Percentiles rank a stretch among this genome's conserved stretches.
Conservation (phyloP, 2,888 invertebrate species). For the Diloba caeruleocephala region DNA sequence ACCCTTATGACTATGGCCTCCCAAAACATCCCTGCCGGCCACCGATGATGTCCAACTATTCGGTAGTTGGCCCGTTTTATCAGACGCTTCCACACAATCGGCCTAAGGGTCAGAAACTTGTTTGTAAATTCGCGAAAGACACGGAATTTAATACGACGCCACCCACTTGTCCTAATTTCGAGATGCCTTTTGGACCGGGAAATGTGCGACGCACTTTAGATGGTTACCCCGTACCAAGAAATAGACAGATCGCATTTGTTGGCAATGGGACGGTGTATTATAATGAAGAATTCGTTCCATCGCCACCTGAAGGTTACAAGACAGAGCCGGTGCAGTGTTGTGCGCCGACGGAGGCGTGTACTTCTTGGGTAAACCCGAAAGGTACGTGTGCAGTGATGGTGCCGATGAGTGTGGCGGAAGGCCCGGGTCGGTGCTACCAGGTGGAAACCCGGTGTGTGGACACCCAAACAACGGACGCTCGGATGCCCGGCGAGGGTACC, state of each 20-base stretch:
- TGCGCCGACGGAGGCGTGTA: slow-evolving; percentile 79
- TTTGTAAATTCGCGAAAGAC: slow-evolving; percentile 86
- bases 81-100: slow-evolving; percentile 94
- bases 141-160: slow-evolving; percentile 82
- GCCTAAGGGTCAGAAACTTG: slow-evolving; percentile 87
- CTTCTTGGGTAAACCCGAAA: slow-evolving; percentile 84
- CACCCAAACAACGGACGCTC: slow-evolving; percentile 89
- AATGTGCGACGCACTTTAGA: slow-evolving; percentile 94
- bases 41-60: slow-evolving; percentile 82
- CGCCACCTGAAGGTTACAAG: slow-evolving; percentile 92
- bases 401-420: slow-evolving; percentile 81
- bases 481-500: slow-evolving; percentile 78
- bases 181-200: slow-evolving; percentile 77
- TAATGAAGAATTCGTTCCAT: slow-evolving; percentile 90
- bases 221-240: slow-evolving; percentile 92
- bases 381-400: slow-evolving; percentile 88
- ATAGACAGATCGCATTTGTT: slow-evolving; percentile 84
- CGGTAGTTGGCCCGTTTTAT: slow-evolving; percentile 89
- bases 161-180: slow-evolving; percentile 79
- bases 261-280: slow-evolving; percentile 84
- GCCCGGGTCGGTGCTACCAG: slow-evolving; percentile 84
- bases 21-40: slow-evolving; percentile 90
- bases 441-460: slow-evolving; percentile 90
- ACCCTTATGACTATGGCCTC: slow-evolving; percentile 93
- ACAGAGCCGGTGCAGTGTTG: slow-evolving; percentile 88